Percentiles rank a stretch among this genome's conserved stretches.
Conservation (phyloP, 2,797 vertebrate genomes). For the Phoebastria nigripes region DNA sequence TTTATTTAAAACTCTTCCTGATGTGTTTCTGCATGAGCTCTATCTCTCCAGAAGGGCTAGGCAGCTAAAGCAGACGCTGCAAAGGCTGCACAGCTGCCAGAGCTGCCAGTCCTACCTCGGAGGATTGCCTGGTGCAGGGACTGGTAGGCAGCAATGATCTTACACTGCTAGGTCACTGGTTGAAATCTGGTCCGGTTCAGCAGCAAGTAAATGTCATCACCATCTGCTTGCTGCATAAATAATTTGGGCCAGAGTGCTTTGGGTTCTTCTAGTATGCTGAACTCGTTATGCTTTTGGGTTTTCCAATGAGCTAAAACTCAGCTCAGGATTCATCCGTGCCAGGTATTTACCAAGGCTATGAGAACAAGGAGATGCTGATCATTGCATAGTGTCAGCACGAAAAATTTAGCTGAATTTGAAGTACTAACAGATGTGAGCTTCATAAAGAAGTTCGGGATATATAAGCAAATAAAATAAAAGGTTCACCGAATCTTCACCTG, state of each 20-base stretch:
- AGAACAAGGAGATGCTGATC: background rate
- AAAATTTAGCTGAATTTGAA: background rate
- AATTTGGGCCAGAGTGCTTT: background rate
- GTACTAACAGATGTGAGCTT: background rate
- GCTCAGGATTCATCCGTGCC: background rate
- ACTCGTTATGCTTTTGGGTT: background rate
- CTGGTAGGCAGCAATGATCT: background rate
- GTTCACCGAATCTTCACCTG: background rate
- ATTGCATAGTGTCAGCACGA: background rate
- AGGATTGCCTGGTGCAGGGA: background rate
- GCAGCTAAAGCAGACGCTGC: background rate
- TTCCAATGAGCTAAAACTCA: background rate
- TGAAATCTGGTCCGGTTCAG: background rate
- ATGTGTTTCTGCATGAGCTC: background rate
- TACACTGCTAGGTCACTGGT: background rate
- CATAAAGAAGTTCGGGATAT: background rate
- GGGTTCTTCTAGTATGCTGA: background rate
- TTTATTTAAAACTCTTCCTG: slow-evolving; percentile 18
- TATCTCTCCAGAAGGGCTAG: background rate
- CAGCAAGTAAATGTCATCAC: background rate
- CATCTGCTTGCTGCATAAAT: slow-evolving; percentile 19
- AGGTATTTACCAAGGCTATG: background rate
- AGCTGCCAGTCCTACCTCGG: background rate
- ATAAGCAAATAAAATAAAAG: background rate
- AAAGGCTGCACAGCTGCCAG: background rate